Evolutionary conservation across 2,888 invertebrate species (phyloP).

Genomic region (Athripsodes cinereus): DNA sequence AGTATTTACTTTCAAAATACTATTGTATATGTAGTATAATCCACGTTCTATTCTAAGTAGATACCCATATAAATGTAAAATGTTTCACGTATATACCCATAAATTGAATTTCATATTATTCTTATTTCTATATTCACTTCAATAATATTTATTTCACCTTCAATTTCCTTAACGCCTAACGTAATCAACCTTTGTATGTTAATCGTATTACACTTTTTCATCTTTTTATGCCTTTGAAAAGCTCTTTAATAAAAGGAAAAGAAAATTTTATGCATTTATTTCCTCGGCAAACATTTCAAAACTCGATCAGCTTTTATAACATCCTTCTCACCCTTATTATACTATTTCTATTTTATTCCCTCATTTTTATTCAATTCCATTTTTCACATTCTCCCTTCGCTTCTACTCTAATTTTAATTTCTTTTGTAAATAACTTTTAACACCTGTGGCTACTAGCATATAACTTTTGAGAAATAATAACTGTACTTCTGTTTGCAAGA

Average conservation of each 20-base stretch:
- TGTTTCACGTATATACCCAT: no score
- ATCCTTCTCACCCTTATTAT: slow-evolving; percentile 1
- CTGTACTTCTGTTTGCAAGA: background rate
- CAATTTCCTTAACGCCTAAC: background rate
- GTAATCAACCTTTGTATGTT: background rate
- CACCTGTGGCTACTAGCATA: slow-evolving; percentile 21
- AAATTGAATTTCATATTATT: no score
- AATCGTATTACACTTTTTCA: background rate
- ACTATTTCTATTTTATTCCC: background rate
- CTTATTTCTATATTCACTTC: background rate
- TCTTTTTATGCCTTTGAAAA: background rate
- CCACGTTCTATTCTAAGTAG: no score
- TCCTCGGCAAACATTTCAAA: background rate
- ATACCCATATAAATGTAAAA: no score
- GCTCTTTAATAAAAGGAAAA: background rate
- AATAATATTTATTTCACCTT: background rate
- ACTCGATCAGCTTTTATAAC: background rate
- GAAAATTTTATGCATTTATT: background rate
- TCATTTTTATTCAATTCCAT: background rate
- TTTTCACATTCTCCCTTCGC: slow-evolving; percentile 10
- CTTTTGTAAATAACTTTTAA: slow-evolving; percentile 1
- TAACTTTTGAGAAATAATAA: background rate
- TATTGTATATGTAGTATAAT: no score
- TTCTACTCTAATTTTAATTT: slow-evolving; percentile 20
- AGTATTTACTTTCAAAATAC: no score